Conservation (phyloP, 2,888 invertebrate species). For the Toxonevra muliebris region DNA sequence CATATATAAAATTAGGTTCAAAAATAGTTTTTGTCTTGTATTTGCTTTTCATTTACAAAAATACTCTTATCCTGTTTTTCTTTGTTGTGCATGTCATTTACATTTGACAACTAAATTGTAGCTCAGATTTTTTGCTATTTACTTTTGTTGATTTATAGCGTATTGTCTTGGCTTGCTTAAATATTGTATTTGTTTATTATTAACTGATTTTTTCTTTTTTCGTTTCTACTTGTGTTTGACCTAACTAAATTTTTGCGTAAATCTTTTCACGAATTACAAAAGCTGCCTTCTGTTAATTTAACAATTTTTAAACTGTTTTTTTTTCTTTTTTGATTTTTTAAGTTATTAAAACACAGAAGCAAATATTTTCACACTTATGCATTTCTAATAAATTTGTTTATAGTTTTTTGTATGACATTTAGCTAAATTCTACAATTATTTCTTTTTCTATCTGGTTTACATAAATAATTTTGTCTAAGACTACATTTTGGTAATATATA, state of each 20-base stretch:
- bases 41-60: constrained; percentile 9
- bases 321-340: neutral
- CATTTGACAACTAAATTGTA: constrained; percentile 8
- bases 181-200: neutral
- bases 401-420: neutral
- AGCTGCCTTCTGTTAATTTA: neutral
- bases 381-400: neutral
- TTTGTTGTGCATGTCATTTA: neutral
- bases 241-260: constrained; percentile 10
- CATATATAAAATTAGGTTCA: constrained; percentile 9
- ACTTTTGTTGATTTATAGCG: constrained; percentile 33
- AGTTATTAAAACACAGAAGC: neutral
- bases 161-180: constrained; percentile 37
- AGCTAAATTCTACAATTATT: neutral
- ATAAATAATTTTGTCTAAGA: too few species aligned
- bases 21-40: constrained; percentile 12
- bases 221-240: constrained; percentile 6
- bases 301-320: neutral
- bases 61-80: neutral
- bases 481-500: too few species aligned
- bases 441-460: too few species aligned
- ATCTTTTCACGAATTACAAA: constrained; percentile 5
- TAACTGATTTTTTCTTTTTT: neutral
- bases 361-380: neutral
- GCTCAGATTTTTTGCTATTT: constrained; percentile 25